Evolutionary conservation across 2,888 invertebrate species (phyloP).

Genomic region (Dynastes tityus): DNA sequence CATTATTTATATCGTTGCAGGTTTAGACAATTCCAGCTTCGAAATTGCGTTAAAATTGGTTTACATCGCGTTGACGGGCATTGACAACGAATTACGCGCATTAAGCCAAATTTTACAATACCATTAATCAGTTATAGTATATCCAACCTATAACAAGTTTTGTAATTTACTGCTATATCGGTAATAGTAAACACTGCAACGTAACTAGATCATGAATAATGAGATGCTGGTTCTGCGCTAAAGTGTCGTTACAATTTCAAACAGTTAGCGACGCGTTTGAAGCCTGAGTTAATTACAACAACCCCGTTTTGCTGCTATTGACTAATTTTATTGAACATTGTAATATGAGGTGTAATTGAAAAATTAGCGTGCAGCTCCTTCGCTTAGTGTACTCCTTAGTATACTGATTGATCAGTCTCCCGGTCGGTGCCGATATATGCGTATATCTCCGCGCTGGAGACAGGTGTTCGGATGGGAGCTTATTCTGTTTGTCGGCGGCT

Average conservation of each 20-base stretch:
- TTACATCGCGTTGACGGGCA: not conserved
- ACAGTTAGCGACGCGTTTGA: not conserved
- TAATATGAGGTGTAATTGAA: no score
- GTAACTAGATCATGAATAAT: not conserved
- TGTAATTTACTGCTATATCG: not conserved
- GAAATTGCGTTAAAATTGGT: no score
- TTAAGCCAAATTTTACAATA: not conserved
- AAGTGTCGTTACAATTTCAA: not conserved
- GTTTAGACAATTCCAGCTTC: no score
- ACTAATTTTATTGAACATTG: not conserved
- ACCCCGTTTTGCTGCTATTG: not conserved
- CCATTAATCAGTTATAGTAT: not conserved
- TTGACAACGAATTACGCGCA: not conserved
- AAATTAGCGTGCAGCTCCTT: no score
- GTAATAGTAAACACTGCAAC: not conserved
- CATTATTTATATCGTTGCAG: no score
- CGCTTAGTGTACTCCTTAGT: no score
- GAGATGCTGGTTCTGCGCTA: not conserved
- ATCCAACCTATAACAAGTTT: not conserved
- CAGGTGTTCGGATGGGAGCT: no score
- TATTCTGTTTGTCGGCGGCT: no score
- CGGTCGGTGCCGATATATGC: no score
- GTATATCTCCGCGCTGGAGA: no score
- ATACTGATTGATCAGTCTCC: no score
- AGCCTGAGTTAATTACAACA: not conserved